Conservation (phyloP, 2,797 vertebrate species). For the Sebastes melanostomus region DNA sequence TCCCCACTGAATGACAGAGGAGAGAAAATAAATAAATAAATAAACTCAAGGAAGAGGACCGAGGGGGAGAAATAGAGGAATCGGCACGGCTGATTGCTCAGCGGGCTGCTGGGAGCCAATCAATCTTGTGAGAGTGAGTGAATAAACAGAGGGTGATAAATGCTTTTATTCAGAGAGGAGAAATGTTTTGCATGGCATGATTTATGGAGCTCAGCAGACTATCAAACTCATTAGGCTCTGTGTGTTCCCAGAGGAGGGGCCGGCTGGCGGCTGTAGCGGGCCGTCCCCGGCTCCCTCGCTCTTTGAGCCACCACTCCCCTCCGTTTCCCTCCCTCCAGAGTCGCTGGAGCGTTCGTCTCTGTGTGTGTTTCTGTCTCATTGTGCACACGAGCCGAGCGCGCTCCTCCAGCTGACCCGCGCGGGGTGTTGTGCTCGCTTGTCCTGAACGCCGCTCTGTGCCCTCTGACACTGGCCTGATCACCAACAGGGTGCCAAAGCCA, state of each 20-base stretch:
- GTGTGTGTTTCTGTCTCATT: slow-evolving; percentile 46
- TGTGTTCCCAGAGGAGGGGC: slow-evolving; percentile 93
- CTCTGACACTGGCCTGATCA: slow-evolving; percentile 43
- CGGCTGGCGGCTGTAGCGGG: slow-evolving; percentile 82
- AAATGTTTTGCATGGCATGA: slow-evolving; percentile 99
- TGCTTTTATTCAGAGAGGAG: slow-evolving; percentile 99
- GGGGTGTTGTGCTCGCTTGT: slow-evolving; percentile 41
- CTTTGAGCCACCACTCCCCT: slow-evolving; percentile 53
- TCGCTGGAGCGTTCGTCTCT: slow-evolving; percentile 26
- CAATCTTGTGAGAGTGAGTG: slow-evolving; percentile 98
- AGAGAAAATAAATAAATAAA: slow-evolving; percentile 68
- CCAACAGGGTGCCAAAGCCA: slow-evolving; percentile 31
- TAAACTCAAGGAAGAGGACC: slow-evolving; percentile 58
- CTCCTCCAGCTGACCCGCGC: slow-evolving; percentile 53
- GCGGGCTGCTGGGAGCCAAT: slow-evolving; percentile 92
- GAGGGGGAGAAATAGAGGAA: slow-evolving; percentile 72
- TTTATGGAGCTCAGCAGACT: slow-evolving; percentile 99
- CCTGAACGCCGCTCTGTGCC: slow-evolving; percentile 29
- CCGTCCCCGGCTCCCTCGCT: slow-evolving; percentile 62
- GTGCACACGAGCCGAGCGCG: slow-evolving; percentile 37
- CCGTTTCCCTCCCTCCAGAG: slow-evolving; percentile 40
- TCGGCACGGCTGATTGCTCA: slow-evolving; percentile 91
- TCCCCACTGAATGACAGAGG: slow-evolving; percentile 90
- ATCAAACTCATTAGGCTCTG: slow-evolving; percentile 99
- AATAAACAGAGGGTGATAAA: slow-evolving; percentile 99